Percentiles rank a stretch among this genome's conserved stretches.
These are phyloP conservation scores for Suillia variegata DNA, from an alignment of 2,888 invertebrate genomes.

Conservation along the genomic window DNA sequence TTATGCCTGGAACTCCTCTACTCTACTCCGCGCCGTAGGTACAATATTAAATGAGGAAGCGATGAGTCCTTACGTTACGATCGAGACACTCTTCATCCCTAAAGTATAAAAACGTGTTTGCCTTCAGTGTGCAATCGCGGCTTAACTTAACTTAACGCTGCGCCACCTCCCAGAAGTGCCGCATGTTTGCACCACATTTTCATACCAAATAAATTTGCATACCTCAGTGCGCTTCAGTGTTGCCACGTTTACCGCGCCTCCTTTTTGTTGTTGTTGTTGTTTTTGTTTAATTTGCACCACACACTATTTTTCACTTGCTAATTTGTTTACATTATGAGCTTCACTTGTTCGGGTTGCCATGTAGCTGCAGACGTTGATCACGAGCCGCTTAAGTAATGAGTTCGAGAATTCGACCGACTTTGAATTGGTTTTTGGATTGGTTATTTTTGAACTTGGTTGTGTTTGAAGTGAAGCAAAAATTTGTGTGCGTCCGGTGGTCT, in stretches of 20 bases:
- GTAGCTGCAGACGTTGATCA: constrained; percentile 33
- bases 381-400: constrained; percentile 48
- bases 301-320: constrained; percentile 39
- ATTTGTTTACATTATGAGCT: constrained; percentile 60
- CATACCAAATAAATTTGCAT: constrained; percentile 27
- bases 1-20: background rate
- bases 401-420: constrained; percentile 7
- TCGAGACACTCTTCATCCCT: constrained; percentile 38
- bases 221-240: constrained; percentile 12
- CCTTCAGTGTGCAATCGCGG: constrained; percentile 57
- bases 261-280: too few species aligned
- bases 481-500: background rate
- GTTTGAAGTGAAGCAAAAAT: background rate
- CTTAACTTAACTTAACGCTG: constrained; percentile 48
- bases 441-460: background rate
- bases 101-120: constrained; percentile 62
- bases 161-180: constrained; percentile 53
- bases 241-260: constrained; percentile 4
- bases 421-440: background rate
- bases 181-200: constrained; percentile 23
- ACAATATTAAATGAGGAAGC: background rate
- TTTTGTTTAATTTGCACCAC: too few species aligned
- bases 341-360: constrained; percentile 55
- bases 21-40: background rate
- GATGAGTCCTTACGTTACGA: constrained; percentile 1